These are phyloP conservation scores for Parnassius mnemosyne DNA, from an alignment of 2,888 invertebrate genomes.

Conservation along the genomic window DNA sequence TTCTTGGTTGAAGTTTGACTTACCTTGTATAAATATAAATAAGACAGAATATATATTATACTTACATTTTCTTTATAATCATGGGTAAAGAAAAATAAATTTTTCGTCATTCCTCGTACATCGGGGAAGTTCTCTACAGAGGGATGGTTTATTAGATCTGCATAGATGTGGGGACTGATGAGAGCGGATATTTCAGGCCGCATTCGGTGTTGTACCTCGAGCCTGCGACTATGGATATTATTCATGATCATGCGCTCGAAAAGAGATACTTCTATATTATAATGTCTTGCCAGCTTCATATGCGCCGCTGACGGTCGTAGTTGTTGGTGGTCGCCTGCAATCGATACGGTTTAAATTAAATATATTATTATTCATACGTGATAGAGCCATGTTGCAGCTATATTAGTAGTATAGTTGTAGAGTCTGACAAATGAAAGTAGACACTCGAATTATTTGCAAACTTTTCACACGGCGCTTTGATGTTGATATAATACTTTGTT, in stretches of 20 bases:
- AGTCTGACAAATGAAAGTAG: too few relatives aligned
- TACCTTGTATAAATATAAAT: too few relatives aligned
- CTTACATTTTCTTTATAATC: slow-evolving; percentile 76
- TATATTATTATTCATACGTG: too few relatives aligned
- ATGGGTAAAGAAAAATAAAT: slow-evolving; percentile 87
- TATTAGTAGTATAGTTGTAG: too few relatives aligned
- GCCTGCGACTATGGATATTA: slow-evolving; percentile 79
- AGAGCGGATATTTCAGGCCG: slow-evolving; percentile 79
- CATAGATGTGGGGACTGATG: slow-evolving; percentile 86
- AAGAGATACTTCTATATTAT: slow-evolving; percentile 86
- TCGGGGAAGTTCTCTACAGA: slow-evolving; percentile 80
- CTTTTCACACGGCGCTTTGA: too few relatives aligned
- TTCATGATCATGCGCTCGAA: slow-evolving; percentile 90
- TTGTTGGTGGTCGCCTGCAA: slow-evolving; percentile 88
- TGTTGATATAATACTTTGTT: too few relatives aligned
- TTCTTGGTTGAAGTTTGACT: too few relatives aligned
- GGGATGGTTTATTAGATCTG: slow-evolving; percentile 80
- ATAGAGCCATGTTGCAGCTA: too few relatives aligned
- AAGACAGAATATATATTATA: neutral
- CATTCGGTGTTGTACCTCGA: slow-evolving; percentile 90
- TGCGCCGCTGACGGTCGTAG: slow-evolving; percentile 86
- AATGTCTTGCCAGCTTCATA: slow-evolving; percentile 82
- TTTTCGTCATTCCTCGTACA: slow-evolving; percentile 81
- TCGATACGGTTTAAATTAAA: neutral
- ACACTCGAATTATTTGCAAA: too few relatives aligned